These are phyloP conservation scores for Ramphastos sulfuratus DNA, from an alignment of 2,113 vertebrate genomes.

Conservation along the genomic window DNA sequence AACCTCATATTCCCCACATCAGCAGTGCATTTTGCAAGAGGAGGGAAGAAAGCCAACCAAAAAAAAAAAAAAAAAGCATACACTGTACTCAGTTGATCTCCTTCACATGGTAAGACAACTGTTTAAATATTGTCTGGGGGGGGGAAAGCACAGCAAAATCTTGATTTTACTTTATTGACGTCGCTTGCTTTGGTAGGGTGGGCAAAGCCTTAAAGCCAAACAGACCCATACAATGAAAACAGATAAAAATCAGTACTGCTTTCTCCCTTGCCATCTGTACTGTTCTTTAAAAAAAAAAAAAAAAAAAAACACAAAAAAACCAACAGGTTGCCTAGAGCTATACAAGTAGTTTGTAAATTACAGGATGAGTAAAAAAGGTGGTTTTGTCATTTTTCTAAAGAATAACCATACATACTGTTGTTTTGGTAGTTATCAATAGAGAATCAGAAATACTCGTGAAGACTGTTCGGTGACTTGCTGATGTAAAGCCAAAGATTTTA, in stretches of 20 bases:
- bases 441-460: neutral
- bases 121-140: neutral
- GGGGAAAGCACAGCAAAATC: neutral
- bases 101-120: slow-evolving; percentile 20
- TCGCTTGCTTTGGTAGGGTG: neutral
- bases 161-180: neutral
- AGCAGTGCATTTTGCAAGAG: neutral
- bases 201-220: neutral
- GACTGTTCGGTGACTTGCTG: neutral
- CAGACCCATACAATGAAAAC: neutral
- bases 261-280: neutral
- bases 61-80: neutral
- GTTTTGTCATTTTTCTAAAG: neutral
- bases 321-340: neutral
- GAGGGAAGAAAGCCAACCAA: neutral
- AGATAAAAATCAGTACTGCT: neutral
- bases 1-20: neutral
- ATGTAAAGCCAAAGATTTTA: neutral
- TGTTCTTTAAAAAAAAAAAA: neutral
- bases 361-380: neutral
- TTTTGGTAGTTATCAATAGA: neutral
- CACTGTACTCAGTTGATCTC: slow-evolving; percentile 13
- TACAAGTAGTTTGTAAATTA: neutral
- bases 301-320: neutral
- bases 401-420: neutral